These are phyloP conservation scores for Ctenopoma kingsleyae DNA, from an alignment of 2,797 vertebrate genomes.

Conservation along the genomic window DNA sequence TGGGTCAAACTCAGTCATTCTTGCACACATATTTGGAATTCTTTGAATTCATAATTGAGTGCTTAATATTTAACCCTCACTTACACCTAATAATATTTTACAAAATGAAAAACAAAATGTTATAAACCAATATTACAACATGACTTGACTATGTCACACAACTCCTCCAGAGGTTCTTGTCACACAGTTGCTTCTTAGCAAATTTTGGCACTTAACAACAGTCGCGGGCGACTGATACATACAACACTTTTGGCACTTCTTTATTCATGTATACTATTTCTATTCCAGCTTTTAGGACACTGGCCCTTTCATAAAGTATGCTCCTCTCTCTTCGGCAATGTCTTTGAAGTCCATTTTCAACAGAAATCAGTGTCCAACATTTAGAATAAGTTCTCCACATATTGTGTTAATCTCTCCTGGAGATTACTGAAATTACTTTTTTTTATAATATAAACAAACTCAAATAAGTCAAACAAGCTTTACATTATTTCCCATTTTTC, in stretches of 20 bases:
- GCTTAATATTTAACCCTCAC: constrained; percentile 74
- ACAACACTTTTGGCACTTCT: constrained; percentile 69
- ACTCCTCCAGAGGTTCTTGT: constrained; percentile 35
- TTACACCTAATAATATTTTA: constrained; percentile 65
- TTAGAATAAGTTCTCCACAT: constrained; percentile 41
- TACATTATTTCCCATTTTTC: constrained; percentile 58
- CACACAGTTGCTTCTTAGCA: constrained; percentile 26
- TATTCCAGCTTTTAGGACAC: constrained; percentile 55
- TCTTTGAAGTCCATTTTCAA: constrained; percentile 34
- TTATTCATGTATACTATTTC: constrained; percentile 35
- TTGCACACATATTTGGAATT: constrained; percentile 79
- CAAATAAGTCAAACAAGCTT: constrained; percentile 66
- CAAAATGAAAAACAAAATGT: constrained; percentile 56
- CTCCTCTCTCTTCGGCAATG: constrained; percentile 33
- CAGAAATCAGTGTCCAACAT: constrained; percentile 44
- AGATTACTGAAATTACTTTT: constrained; percentile 56
- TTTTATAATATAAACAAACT: constrained; percentile 34
- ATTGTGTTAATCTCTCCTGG: constrained; percentile 76
- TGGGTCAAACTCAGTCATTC: constrained; percentile 68
- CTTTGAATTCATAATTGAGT: constrained; percentile 85
- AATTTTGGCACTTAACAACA: constrained; percentile 64
- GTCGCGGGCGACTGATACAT: constrained; percentile 61
- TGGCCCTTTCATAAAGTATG: constrained; percentile 33
- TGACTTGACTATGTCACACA: constrained; percentile 41
- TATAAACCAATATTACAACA: constrained; percentile 50